A percentile compares a stretch with the other conserved stretches of the same genome.
Conservation (phyloP, 2,888 invertebrate species). For the Cylindroiulus punctatus region DNA sequence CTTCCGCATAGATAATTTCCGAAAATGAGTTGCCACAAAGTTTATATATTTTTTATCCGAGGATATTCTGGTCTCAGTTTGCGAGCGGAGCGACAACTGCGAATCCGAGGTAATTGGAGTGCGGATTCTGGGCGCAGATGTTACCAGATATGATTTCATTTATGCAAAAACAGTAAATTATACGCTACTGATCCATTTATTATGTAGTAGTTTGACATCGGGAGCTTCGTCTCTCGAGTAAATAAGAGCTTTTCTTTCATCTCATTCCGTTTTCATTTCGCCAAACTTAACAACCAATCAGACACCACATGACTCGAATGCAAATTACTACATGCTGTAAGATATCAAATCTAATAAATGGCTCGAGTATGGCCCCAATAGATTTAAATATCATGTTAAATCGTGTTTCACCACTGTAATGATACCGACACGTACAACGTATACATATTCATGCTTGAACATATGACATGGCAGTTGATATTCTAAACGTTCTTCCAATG, state of each 20-base stretch:
- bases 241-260: not conserved
- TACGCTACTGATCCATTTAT: constrained; percentile 19
- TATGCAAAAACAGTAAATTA: constrained; percentile 19
- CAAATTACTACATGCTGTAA: not conserved
- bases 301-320: not conserved
- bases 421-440: too few relatives aligned
- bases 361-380: not conserved
- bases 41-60: not conserved
- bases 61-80: not conserved
- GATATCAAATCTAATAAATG: constrained; percentile 14
- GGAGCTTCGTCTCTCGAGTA: not conserved
- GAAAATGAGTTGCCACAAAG: not conserved
- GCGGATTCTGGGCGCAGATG: constrained; percentile 35
- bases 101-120: constrained; percentile 20
- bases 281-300: constrained; percentile 3
- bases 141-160: constrained; percentile 31
- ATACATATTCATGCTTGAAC: too few relatives aligned
- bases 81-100: constrained; percentile 11
- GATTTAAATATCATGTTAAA: not conserved
- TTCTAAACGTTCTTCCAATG: too few relatives aligned
- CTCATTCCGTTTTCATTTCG: constrained; percentile 20
- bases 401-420: not conserved
- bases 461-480: too few relatives aligned
- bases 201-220: constrained; percentile 23
- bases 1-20: not conserved